These are phyloP conservation scores for Paramuricea clavata DNA, from an alignment of 92 coral and sea anemone species.

Conservation along the genomic window DNA sequence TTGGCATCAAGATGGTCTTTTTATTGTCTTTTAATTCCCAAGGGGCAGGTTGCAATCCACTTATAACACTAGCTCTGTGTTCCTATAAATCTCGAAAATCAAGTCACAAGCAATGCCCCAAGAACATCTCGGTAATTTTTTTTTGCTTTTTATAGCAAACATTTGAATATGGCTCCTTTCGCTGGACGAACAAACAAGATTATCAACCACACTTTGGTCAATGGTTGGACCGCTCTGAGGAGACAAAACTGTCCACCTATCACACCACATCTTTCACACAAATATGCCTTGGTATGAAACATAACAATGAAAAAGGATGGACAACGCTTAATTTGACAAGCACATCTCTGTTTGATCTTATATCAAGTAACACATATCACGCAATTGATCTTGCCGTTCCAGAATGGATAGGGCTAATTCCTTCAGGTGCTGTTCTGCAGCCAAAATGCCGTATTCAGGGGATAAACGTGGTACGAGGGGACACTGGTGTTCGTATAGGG, in stretches of 20 bases:
- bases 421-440: conserved; percentile 3
- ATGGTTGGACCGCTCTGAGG: background rate
- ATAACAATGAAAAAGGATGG: conserved; percentile 24
- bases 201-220: background rate
- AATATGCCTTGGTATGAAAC: conserved; percentile 42
- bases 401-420: conserved; percentile 15
- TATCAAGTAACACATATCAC: conserved; percentile 5
- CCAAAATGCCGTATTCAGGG: conserved; percentile 27
- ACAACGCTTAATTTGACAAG: background rate
- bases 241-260: conserved; percentile 35
- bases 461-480: conserved; percentile 35
- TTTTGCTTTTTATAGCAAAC: background rate
- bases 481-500: conserved; percentile 49
- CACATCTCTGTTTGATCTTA: conserved; percentile 36
- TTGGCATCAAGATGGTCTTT: too few relatives aligned
- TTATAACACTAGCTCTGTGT: too few relatives aligned
- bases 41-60: too few relatives aligned
- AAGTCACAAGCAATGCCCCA: too few relatives aligned
- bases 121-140: too few relatives aligned
- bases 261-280: conserved; percentile 14
- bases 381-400: background rate
- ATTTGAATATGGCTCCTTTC: background rate
- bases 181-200: background rate
- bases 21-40: too few relatives aligned
- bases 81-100: too few relatives aligned